A percentile compares a stretch with the other conserved stretches of the same genome.
Evolutionary conservation across 1,140 invertebrate genomes (phyloP).

Genomic region (Paramacrobiotus metropolitanus): DNA sequence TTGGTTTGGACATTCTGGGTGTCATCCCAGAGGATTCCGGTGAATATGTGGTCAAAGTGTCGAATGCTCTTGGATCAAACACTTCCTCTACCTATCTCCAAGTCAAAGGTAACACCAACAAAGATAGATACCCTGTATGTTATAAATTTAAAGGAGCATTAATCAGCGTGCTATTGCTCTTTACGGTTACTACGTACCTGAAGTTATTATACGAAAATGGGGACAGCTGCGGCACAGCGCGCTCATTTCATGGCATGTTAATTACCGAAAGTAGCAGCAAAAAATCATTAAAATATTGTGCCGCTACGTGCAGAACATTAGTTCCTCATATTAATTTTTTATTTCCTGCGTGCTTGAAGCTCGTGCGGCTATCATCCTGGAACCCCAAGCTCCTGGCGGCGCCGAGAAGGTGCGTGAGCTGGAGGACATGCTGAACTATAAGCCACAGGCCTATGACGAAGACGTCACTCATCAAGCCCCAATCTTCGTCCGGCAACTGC

Average conservation of each 20-base stretch:
- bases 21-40: constrained; percentile 77
- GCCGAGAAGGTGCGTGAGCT: constrained; percentile 75
- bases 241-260: too few relatives aligned
- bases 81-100: neutral
- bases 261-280: too few relatives aligned
- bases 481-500: constrained; percentile 71
- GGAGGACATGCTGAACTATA: constrained; percentile 52
- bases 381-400: constrained; percentile 82
- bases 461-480: constrained; percentile 64
- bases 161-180: too few relatives aligned
- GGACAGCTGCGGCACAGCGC: too few relatives aligned
- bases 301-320: too few relatives aligned
- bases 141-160: too few relatives aligned
- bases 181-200: too few relatives aligned
- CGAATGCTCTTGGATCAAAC: constrained; percentile 4
- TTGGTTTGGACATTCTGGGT: constrained; percentile 68
- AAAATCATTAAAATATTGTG: too few relatives aligned
- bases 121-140: too few relatives aligned
- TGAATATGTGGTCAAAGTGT: constrained; percentile 52
- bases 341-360: neutral
- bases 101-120: neutral
- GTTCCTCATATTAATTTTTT: too few relatives aligned
- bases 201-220: too few relatives aligned
- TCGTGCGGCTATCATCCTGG: constrained; percentile 42
- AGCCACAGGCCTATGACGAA: constrained; percentile 37